phyloP scores from a whole-genome alignment of 2,888 invertebrate species.

The Girardia tigrina region DNA sequence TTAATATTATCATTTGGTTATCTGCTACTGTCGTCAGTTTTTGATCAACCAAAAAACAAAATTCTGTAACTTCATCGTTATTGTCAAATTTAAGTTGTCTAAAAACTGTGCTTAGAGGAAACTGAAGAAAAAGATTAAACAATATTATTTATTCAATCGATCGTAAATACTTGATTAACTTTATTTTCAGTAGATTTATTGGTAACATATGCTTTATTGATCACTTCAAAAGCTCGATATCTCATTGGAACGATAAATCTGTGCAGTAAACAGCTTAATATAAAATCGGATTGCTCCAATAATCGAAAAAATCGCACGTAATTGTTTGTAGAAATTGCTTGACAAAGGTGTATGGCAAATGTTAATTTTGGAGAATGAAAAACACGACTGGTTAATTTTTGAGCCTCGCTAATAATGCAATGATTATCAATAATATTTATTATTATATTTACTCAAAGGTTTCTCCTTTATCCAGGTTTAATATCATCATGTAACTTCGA shows the following conservation, averaged over 20 bases:
- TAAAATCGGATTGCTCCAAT: slow-evolving; percentile 59
- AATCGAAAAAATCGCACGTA: slow-evolving; percentile 78
- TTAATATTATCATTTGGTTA: neutral
- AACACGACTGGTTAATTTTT: slow-evolving; percentile 63
- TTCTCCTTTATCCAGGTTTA: slow-evolving; percentile 78
- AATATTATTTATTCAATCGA: too few species aligned
- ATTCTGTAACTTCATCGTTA: slow-evolving; percentile 55
- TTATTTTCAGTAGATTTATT: neutral
- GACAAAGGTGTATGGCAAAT: slow-evolving; percentile 68
- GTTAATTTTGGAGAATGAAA: slow-evolving; percentile 60
- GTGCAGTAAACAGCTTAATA: slow-evolving; percentile 75
- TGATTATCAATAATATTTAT: slow-evolving; percentile 39
- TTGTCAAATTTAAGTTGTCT: slow-evolving; percentile 65
- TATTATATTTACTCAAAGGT: slow-evolving; percentile 44
- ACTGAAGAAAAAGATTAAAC: slow-evolving; percentile 39
- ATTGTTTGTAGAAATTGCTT: slow-evolving; percentile 73
- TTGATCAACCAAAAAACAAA: slow-evolving; percentile 44
- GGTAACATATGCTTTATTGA: slow-evolving; percentile 63
- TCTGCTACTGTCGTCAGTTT: neutral
- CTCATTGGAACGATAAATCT: slow-evolving; percentile 78
- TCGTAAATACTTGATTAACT: neutral
- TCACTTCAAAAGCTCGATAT: slow-evolving; percentile 61
- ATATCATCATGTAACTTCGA: slow-evolving; percentile 73
- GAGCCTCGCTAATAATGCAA: slow-evolving; percentile 53
- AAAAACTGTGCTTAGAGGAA: slow-evolving; percentile 60